These are phyloP conservation scores for Rhabdomys dilectus DNA, from an alignment of 2,113 vertebrate genomes.

Conservation along the genomic window DNA sequence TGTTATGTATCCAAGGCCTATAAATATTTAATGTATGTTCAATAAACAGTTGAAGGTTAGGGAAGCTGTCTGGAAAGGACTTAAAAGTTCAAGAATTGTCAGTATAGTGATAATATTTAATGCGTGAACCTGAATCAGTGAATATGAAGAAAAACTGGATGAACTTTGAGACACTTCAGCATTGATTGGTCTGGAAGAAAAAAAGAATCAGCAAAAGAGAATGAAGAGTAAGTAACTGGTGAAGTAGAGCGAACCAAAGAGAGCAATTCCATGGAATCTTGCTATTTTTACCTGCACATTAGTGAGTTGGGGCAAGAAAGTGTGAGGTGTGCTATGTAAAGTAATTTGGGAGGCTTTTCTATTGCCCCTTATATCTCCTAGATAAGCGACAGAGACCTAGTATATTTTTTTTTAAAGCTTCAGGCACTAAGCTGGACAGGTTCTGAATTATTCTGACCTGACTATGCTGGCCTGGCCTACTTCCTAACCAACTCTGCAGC, in stretches of 20 bases:
- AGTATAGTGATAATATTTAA: slow-evolving; percentile 37
- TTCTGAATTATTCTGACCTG: no score
- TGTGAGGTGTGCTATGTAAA: neutral
- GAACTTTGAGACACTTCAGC: neutral
- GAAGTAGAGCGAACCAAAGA: neutral
- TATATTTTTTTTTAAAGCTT: no score
- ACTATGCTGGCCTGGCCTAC: no score
- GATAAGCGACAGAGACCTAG: no score
- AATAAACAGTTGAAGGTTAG: neutral
- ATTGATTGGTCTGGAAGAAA: neutral
- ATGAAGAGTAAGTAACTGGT: neutral
- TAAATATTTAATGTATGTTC: slow-evolving; percentile 18
- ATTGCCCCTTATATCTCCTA: no score
- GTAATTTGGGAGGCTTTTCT: no score
- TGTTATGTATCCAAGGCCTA: neutral
- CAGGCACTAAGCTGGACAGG: no score
- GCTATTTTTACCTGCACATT: slow-evolving; percentile 22
- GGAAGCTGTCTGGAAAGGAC: neutral
- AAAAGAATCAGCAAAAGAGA: neutral
- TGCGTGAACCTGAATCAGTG: neutral
- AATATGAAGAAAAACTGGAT: neutral
- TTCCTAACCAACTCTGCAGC: no score
- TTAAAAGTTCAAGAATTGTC: slow-evolving; percentile 18
- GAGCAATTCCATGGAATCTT: neutral
- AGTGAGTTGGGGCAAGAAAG: slow-evolving; percentile 35